Evolutionary conservation across 1,140 invertebrate genomes (phyloP).

Genomic region (Scaptomyza hsui): DNA sequence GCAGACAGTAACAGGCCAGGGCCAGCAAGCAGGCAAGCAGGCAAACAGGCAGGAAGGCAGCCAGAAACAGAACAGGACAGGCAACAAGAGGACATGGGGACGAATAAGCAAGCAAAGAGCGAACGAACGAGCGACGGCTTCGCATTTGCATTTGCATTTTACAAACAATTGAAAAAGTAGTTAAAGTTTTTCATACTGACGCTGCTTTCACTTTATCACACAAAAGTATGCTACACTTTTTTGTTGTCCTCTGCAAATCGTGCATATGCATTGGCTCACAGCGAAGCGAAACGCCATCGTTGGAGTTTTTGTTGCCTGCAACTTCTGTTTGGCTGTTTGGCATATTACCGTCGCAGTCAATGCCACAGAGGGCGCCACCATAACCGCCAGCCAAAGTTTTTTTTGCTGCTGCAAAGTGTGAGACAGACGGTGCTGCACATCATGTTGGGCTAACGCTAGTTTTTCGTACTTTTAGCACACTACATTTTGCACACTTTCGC

Average conservation of each 20-base stretch:
- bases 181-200: conserved; percentile 75
- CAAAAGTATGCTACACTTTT: conserved; percentile 48
- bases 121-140: conserved; percentile 21
- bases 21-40: conserved; percentile 4
- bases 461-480: conserved; percentile 52
- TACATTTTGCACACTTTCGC: conserved; percentile 68
- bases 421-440: conserved; percentile 28
- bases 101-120: conserved; percentile 13
- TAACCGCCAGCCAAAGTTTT: conserved; percentile 20
- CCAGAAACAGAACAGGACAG: not conserved
- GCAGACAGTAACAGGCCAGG: conserved; percentile 43
- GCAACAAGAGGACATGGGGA: conserved; percentile 24
- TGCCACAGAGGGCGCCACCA: conserved; percentile 27
- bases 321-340: conserved; percentile 67
- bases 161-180: conserved; percentile 83
- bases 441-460: conserved; percentile 34
- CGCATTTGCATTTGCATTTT: conserved; percentile 75
- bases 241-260: conserved; percentile 26
- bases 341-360: conserved; percentile 69
- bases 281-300: conserved; percentile 7
- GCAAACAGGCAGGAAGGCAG: not conserved
- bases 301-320: conserved; percentile 39
- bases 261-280: conserved; percentile 68
- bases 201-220: conserved; percentile 63
- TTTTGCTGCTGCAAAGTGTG: conserved; percentile 14